phyloP scores from a whole-genome alignment of 1,140 invertebrate genomes.

The Ceratina japonica region DNA sequence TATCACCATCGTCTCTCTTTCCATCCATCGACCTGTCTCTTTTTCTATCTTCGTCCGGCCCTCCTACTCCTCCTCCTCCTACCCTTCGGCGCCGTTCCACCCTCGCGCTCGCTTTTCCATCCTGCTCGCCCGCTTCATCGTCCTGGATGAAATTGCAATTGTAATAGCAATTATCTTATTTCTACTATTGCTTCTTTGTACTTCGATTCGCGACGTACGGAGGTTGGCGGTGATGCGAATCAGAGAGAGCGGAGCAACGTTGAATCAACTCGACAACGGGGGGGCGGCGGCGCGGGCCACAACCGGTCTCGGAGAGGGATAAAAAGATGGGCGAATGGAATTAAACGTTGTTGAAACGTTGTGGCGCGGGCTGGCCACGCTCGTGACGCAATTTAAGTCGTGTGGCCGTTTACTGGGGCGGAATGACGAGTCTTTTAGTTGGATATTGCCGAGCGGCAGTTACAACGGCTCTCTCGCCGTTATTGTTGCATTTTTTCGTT shows the following conservation, averaged over 20 bases:
- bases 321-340: constrained; percentile 58
- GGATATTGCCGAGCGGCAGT: constrained; percentile 52
- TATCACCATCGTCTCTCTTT: constrained; percentile 13
- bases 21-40: constrained; percentile 11
- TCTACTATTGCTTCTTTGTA: constrained; percentile 65
- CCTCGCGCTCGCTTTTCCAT: constrained; percentile 23
- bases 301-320: not conserved
- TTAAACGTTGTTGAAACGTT: constrained; percentile 55
- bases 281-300: not conserved
- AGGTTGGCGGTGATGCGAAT: constrained; percentile 54
- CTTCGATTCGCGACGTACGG: constrained; percentile 62
- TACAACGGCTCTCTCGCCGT: constrained; percentile 40
- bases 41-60: not conserved
- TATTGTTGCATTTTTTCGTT: constrained; percentile 62
- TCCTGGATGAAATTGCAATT: constrained; percentile 69
- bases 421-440: constrained; percentile 61
- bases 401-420: constrained; percentile 51
- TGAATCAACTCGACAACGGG: not conserved
- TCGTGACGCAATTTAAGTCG: constrained; percentile 63
- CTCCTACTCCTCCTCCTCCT: no score
- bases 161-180: constrained; percentile 74
- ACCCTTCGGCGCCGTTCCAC: not conserved
- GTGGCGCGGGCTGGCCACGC: constrained; percentile 42
- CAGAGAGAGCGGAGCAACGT: constrained; percentile 30
- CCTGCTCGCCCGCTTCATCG: constrained; percentile 32